These are phyloP conservation scores for Phymorhynchus buccinoides DNA, from an alignment of 1,140 invertebrate genomes.

Conservation along the genomic window DNA sequence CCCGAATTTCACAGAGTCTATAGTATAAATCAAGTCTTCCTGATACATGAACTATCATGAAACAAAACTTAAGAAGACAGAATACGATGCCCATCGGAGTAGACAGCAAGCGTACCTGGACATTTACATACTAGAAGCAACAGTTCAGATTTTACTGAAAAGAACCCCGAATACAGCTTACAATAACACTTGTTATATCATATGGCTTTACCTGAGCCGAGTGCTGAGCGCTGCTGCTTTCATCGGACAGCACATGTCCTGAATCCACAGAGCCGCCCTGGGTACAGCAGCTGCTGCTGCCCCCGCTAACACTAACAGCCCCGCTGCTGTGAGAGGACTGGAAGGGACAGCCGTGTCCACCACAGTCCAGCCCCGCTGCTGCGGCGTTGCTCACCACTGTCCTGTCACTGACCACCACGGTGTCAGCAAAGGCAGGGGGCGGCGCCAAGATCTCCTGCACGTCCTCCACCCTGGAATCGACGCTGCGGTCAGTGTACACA, in stretches of 20 bases:
- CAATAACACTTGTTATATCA: too few species aligned
- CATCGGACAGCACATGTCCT: too few species aligned
- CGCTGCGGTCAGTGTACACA: constrained; percentile 30
- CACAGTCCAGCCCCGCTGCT: too few species aligned
- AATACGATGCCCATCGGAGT: too few species aligned
- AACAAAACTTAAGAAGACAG: too few species aligned
- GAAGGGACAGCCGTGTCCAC: not conserved
- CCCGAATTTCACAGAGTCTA: too few species aligned
- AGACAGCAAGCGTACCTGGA: too few species aligned
- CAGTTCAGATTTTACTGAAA: too few species aligned
- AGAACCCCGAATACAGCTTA: too few species aligned
- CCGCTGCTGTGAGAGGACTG: not conserved
- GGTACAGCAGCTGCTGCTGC: not conserved
- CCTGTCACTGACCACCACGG: not conserved
- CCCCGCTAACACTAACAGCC: not conserved
- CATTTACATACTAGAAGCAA: too few species aligned
- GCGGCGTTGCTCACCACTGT: not conserved
- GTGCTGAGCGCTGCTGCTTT: not conserved
- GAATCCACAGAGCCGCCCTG: not conserved
- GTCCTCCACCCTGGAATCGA: not conserved
- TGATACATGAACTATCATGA: too few species aligned
- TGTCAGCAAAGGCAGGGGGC: not conserved
- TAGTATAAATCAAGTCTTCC: too few species aligned
- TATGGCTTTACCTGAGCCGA: constrained; percentile 31
- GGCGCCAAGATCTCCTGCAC: constrained; percentile 20